phyloP scores from a whole-genome alignment of 2,113 vertebrate species.

The Sebastes fasciatus region DNA sequence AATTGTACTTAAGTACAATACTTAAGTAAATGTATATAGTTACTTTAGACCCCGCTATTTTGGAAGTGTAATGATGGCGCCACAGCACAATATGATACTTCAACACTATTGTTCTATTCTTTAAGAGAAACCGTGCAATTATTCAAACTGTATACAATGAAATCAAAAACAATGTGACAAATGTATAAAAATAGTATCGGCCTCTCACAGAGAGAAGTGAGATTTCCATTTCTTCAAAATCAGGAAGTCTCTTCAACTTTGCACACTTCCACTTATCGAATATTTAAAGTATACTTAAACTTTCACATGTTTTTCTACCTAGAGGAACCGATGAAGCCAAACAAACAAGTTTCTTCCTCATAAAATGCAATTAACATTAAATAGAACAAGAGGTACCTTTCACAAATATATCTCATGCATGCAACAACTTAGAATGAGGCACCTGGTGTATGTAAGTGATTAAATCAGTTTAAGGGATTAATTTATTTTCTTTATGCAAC shows the following conservation, averaged over 20 bases:
- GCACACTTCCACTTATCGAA: background rate
- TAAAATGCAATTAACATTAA: background rate
- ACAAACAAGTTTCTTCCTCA: background rate
- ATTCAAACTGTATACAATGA: background rate
- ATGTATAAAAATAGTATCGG: no score
- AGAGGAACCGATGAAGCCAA: background rate
- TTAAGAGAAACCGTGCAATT: background rate
- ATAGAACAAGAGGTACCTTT: background rate
- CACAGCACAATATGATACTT: background rate
- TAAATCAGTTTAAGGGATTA: background rate
- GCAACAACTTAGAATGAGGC: background rate
- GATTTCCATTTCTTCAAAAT: constrained; percentile 42
- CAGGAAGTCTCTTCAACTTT: constrained; percentile 7
- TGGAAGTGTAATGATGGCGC: background rate
- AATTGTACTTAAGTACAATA: no score
- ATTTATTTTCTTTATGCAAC: background rate
- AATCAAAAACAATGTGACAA: background rate
- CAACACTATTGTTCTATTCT: background rate
- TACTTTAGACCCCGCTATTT: background rate
- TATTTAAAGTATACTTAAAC: background rate
- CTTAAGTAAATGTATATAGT: no score
- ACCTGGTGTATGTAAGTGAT: background rate
- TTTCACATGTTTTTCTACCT: background rate
- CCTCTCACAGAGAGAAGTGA: background rate
- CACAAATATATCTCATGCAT: background rate